These are phyloP conservation scores for Propsilocerus akamusi DNA, from an alignment of 1,140 invertebrate genomes.

Conservation along the genomic window DNA sequence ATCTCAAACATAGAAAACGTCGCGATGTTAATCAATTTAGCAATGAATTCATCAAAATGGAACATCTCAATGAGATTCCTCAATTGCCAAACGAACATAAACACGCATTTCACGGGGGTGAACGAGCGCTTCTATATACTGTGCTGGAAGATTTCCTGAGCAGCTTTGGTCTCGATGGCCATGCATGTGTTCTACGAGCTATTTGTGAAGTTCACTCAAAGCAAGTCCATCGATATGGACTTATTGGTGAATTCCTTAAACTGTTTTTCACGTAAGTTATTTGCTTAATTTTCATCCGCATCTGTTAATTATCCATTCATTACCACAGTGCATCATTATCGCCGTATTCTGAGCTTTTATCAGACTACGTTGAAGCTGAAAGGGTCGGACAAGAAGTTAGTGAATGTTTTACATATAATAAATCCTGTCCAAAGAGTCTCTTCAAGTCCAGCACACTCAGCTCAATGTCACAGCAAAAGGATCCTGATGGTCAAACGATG, in stretches of 20 bases:
- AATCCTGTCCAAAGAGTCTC: conserved; percentile 62
- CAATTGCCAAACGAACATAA: conserved; percentile 17
- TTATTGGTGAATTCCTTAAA: conserved; percentile 59
- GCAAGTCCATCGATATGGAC: conserved; percentile 45
- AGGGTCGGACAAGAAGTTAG: conserved; percentile 44
- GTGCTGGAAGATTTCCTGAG: conserved; percentile 53
- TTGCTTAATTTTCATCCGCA: neutral
- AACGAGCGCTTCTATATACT: conserved; percentile 53
- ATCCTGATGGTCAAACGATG: neutral
- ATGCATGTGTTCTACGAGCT: conserved; percentile 58
- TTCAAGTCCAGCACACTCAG: conserved; percentile 26
- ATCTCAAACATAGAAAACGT: conserved; percentile 41
- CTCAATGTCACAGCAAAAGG: neutral
- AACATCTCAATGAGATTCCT: conserved; percentile 12
- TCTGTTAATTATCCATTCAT: neutral
- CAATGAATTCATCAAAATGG: neutral
- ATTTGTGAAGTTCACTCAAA: conserved; percentile 73
- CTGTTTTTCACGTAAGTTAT: conserved; percentile 56
- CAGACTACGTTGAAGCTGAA: conserved; percentile 62
- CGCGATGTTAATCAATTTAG: conserved; percentile 13
- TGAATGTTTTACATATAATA: conserved; percentile 72
- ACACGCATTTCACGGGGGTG: conserved; percentile 51
- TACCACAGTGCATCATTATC: conserved; percentile 52
- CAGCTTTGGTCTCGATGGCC: conserved; percentile 60
- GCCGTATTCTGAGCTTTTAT: conserved; percentile 45